Conservation (phyloP, 2,797 vertebrate genomes). For the Brachyalestes nurse region DNA sequence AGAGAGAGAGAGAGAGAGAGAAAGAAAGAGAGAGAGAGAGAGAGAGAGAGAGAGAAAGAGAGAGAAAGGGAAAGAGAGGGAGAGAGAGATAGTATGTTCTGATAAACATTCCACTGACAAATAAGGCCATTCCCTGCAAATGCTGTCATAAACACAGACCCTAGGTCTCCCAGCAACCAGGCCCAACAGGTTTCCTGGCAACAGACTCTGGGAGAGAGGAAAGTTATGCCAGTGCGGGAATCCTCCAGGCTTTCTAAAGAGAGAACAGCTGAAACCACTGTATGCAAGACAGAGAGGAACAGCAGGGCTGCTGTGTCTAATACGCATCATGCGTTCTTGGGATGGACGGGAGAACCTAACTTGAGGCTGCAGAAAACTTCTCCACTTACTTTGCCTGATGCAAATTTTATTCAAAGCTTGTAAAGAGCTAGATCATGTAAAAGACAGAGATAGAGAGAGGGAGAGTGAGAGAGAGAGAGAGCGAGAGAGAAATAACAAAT, state of each 20-base stretch:
- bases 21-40: neutral
- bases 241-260: conserved; percentile 28
- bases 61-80: neutral
- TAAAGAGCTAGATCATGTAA: neutral
- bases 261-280: neutral
- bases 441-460: neutral
- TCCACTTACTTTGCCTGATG: neutral
- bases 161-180: conserved; percentile 64
- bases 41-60: neutral
- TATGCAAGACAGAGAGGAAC: neutral
- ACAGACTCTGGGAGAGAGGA: conserved; percentile 43
- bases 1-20: neutral
- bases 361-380: neutral
- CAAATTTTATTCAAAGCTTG: neutral
- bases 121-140: conserved; percentile 62
- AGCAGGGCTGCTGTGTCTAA: neutral
- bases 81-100: conserved; percentile 27
- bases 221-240: conserved; percentile 39
- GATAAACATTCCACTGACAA: conserved; percentile 65
- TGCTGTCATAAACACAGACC: conserved; percentile 61
- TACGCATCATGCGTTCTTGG: neutral
- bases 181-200: conserved; percentile 43
- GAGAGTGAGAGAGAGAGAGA: neutral
- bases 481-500: neutral
- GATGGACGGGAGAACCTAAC: neutral